Evolutionary conservation across 2,888 invertebrate genomes (phyloP).

Genomic region (Melipona beecheii): DNA sequence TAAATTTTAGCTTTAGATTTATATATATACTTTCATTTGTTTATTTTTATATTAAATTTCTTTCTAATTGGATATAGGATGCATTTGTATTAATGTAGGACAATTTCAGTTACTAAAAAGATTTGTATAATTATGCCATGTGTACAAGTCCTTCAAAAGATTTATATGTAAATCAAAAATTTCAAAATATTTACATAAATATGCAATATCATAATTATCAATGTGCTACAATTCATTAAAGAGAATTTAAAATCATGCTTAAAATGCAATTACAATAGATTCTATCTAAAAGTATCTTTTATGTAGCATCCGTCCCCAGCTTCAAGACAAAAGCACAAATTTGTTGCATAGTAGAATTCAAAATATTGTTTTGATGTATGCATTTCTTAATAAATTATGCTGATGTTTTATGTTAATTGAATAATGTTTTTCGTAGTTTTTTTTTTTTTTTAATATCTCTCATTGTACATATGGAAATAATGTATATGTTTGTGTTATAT

Average conservation of each 20-base stretch:
- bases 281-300: constrained; percentile 35
- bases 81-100: constrained; percentile 11
- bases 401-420: constrained; percentile 9
- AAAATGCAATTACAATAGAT: constrained; percentile 8
- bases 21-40: constrained; percentile 27
- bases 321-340: constrained; percentile 36
- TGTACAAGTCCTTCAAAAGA: constrained; percentile 14
- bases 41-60: constrained; percentile 34
- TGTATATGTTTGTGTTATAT: constrained; percentile 38
- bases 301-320: constrained; percentile 48
- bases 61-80: constrained; percentile 22
- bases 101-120: constrained; percentile 14
- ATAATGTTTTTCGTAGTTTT: constrained; percentile 23
- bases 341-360: constrained; percentile 29
- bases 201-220: constrained; percentile 24
- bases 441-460: constrained; percentile 18
- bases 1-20: constrained; percentile 35
- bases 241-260: constrained; percentile 23
- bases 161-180: constrained; percentile 34
- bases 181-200: constrained; percentile 7
- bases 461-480: constrained; percentile 35
- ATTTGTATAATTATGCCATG: constrained; percentile 12
- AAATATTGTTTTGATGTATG: constrained; percentile 13
- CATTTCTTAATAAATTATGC: constrained; percentile 20
- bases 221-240: constrained; percentile 15